Base-by-base conservation (phyloP, 1,140 invertebrate genomes). In the Cotesia vestalis region DNA sequence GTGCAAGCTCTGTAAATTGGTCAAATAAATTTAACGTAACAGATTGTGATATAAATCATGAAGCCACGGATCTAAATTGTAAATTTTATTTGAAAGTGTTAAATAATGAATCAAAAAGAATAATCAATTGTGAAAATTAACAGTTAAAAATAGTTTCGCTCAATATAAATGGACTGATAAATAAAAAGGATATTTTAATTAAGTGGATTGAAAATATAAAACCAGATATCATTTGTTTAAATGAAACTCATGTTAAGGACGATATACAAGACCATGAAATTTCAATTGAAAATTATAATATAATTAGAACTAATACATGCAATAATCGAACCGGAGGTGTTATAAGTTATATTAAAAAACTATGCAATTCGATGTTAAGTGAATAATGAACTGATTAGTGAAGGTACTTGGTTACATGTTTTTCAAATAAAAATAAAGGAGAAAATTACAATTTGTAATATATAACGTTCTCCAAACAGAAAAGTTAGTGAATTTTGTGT, bases 251-350 rank as follows among this genome's bases (percentile, higher is more conserved):
- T 66, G 46, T 72, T 0, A 60, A 20, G n/a, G 17, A 61, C 6
- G 71, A 72, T 17, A 34, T 72, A 9, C 6, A 66, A 17, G 71
- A 72, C 9, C 8, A 36, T 64, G 70, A 71, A 71, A 63, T 71
- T 12, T 1, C 40, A 17, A 52, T 71, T 12, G 4, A 40, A 3
- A 72, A 72, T 36, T 72, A 72, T 66, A 36, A 55, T 11, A 27
- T n/a, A 4, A 36, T 72, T 52, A 11, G 62, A 66, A 51, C n/a
- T 27, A 60, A 72, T 60, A 59, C 71, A 38, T 20, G 20, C 11
- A 72, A 72, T 59, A 66, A 27, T 34, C 4, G 71, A 66, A 72
- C 63, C 3, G 64, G 71, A 9, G 71, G 71, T 1, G 17, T 66
- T 5, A 46, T 72, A 46, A 72, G 52, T n/a, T 72, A 53, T 35